phyloP scores from a whole-genome alignment of 2,797 vertebrate genomes.

The Peromyscus aztecus region DNA sequence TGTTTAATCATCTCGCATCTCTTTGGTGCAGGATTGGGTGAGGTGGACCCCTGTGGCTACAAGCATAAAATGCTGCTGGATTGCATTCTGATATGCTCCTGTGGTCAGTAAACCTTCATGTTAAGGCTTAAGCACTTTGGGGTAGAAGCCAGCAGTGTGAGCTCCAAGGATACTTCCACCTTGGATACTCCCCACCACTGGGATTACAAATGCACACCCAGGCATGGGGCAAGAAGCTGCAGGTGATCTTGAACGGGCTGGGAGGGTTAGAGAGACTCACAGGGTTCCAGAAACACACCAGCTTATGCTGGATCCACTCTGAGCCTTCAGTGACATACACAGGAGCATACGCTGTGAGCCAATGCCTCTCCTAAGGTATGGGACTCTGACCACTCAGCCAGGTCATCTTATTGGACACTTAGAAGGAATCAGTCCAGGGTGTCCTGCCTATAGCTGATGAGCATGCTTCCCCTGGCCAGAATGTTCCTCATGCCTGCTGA shows the following conservation, averaged over 20 bases:
- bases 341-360: no score
- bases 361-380: background rate
- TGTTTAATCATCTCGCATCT: background rate
- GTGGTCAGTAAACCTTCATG: background rate
- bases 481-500: background rate
- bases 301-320: background rate
- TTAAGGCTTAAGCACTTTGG: background rate
- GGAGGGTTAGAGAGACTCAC: accelerated
- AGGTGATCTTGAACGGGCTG: background rate
- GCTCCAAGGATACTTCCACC: no score
- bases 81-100: background rate
- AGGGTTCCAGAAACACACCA: background rate
- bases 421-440: background rate
- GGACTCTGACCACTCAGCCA: background rate
- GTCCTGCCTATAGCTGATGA: background rate
- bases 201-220: no score
- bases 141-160: background rate
- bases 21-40: background rate
- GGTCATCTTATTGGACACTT: no score
- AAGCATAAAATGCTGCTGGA: background rate
- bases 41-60: background rate
- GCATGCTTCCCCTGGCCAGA: background rate
- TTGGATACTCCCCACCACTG: no score
- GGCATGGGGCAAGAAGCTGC: background rate
- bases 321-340: background rate